Evolutionary conservation across 2,113 vertebrate species (phyloP), one percentile per base, ranked within the genome.

Genomic region (Danionella cerebrum): DNA sequence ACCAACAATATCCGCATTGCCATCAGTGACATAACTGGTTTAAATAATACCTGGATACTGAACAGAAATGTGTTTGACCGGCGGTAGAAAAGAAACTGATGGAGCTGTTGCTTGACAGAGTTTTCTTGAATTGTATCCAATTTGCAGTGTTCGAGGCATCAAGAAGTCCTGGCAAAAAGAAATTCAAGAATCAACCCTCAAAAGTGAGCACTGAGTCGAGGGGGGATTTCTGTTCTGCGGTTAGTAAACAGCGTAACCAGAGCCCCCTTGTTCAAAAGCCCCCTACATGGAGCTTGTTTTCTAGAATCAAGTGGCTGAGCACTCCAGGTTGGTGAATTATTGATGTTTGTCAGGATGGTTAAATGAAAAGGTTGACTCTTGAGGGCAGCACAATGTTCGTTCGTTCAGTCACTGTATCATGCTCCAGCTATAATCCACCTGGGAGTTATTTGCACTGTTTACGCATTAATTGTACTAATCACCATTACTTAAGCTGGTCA

Each of bases 131-230:
- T 65, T 76, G 51, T 62, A 70, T 67, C 10, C 70, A 6, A 76
- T 36, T 47, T 74, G 76, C 29, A 79, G 72, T 63, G 52, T 77
- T 39, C 69, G 66, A n/a, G 85, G 86, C 65, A 89, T 83, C 68
- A 88, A 77, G 65, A 89, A 87, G 57, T 89, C 86, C 86, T 87
- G 62, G 51, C 24, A 53, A 72, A 29, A 12, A 29, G 29, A 12
- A n/a, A 72, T 66, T 29, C 48, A 41, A 27, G 72, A 54, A 58
- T 19, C 9, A 44, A 60, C 5, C 11, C 53, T 62, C n/a, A n/a
- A n/a, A 25, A 47, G 35, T 70, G 55, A n/a, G 10, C 62, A 67
- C 21, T 57, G 52, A 57, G 52, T 42, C 14, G 7, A 58, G 22
- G 25, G 33, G 33, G 8, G 51, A 53, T 53, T 39, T 11, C 39